phyloP scores from a whole-genome alignment of 2,113 vertebrate species.

The Dolichotis patagonum region DNA sequence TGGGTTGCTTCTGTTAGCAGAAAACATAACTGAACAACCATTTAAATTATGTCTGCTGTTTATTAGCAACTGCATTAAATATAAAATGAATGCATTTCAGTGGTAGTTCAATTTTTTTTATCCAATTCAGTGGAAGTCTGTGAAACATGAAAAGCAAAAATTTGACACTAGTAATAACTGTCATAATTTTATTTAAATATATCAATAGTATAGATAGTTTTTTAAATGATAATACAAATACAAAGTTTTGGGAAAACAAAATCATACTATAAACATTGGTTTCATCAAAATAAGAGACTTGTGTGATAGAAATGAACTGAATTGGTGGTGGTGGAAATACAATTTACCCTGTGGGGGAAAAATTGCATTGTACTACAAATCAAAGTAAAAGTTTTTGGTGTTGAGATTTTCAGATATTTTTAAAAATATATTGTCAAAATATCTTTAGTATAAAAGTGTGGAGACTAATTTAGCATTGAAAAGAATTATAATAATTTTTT shows the following conservation, averaged over 20 bases:
- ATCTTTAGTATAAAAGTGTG: neutral
- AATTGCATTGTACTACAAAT: neutral
- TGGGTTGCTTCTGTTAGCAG: neutral
- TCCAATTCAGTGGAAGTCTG: neutral
- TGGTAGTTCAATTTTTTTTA: neutral
- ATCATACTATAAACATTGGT: neutral
- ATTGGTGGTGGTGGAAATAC: neutral
- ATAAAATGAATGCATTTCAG: neutral
- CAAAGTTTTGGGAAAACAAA: neutral
- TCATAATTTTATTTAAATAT: neutral
- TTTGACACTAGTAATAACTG: neutral
- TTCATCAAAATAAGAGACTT: neutral
- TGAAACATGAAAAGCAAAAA: neutral
- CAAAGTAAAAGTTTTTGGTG: conserved; percentile 13
- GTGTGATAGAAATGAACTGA: neutral
- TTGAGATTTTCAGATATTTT: neutral
- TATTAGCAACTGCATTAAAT: neutral
- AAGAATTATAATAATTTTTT: neutral
- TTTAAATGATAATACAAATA: neutral
- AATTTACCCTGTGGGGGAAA: neutral
- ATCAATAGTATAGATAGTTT: neutral
- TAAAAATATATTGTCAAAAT: neutral
- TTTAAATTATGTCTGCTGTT: too few relatives aligned
- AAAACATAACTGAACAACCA: neutral
- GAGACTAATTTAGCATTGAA: neutral